These are phyloP conservation scores for Rapana venosa DNA, from an alignment of 2,888 invertebrate genomes.

Conservation along the genomic window DNA sequence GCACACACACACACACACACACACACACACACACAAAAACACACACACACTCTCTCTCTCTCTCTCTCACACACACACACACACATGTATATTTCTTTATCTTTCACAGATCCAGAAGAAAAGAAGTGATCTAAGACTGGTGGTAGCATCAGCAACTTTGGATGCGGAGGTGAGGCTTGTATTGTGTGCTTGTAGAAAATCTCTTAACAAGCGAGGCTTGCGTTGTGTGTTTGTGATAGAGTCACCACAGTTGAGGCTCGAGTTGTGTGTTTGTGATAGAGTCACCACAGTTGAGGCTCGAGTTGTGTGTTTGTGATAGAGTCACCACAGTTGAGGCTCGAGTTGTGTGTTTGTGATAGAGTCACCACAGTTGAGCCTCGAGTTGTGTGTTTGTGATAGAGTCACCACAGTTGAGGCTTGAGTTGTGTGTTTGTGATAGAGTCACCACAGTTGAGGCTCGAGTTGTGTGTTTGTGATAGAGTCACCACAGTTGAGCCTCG, in stretches of 20 bases:
- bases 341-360: neutral
- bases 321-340: neutral
- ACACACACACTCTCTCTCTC: too few relatives aligned
- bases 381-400: neutral
- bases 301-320: neutral
- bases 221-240: neutral
- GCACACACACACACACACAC: too few relatives aligned
- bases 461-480: neutral
- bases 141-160: slow-evolving; percentile 96
- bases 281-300: neutral
- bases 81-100: neutral
- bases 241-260: neutral
- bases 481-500: neutral
- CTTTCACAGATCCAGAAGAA: slow-evolving; percentile 86
- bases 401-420: neutral
- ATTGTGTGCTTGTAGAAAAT: too few relatives aligned
- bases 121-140: slow-evolving; percentile 88
- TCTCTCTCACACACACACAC: too few relatives aligned
- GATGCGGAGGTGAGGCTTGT: slow-evolving; percentile 88
- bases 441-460: neutral
- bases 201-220: too few relatives aligned
- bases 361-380: neutral
- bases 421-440: neutral
- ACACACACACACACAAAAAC: too few relatives aligned
- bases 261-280: neutral